These are phyloP conservation scores for Taphrorychus bicolor DNA, from an alignment of 2,888 invertebrate species.

Conservation along the genomic window DNA sequence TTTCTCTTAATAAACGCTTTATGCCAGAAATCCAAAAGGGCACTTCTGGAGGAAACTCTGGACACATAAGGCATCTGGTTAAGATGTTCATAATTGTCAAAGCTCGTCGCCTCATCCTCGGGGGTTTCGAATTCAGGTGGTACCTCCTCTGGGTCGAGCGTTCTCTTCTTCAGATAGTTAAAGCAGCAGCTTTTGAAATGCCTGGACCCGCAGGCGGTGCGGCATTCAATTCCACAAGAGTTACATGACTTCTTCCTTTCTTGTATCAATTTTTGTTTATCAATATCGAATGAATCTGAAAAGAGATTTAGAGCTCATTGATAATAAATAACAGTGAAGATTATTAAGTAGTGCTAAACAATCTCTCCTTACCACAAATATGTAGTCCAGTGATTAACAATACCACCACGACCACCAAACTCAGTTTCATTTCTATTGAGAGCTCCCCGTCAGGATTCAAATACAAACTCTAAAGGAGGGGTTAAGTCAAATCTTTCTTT, in stretches of 20 bases:
- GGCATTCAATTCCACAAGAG: conserved; percentile 73
- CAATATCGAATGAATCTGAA: background rate
- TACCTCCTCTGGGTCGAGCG: conserved; percentile 30
- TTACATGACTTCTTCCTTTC: conserved; percentile 62
- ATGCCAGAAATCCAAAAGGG: too few species aligned
- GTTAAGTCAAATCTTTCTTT: background rate
- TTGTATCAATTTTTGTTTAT: conserved; percentile 7
- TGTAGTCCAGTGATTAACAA: background rate
- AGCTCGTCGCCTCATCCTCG: background rate
- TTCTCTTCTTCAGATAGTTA: conserved; percentile 71
- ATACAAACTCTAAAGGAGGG: background rate
- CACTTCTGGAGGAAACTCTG: too few species aligned
- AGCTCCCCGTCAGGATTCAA: background rate
- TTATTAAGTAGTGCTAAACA: too few species aligned
- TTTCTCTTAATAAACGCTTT: too few species aligned
- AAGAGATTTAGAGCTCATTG: background rate
- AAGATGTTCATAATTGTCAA: background rate
- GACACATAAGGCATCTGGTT: too few species aligned
- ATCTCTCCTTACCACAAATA: conserved; percentile 5
- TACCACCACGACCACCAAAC: background rate
- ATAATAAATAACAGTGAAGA: too few species aligned
- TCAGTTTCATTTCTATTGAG: background rate
- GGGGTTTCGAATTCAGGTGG: background rate
- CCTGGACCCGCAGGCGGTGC: conserved; percentile 71
- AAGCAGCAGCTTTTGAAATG: conserved; percentile 76